Evolutionary conservation across 2,888 invertebrate genomes (phyloP).

Genomic region (Caenorhabditis virilis): DNA sequence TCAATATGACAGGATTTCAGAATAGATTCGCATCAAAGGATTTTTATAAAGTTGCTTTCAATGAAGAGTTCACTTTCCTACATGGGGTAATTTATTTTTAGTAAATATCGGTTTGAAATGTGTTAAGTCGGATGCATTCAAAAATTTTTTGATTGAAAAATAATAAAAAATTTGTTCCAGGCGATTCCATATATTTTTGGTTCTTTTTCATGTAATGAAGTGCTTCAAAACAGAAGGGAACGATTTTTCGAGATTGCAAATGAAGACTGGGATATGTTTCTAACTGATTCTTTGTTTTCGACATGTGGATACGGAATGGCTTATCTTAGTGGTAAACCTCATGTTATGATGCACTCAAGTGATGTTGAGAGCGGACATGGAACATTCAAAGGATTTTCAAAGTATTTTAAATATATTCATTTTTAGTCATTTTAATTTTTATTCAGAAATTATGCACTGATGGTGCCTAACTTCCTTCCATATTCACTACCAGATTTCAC

Average conservation of each 20-base stretch:
- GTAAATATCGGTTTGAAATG: no score
- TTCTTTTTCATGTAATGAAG: constrained; percentile 16
- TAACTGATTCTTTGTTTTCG: constrained; percentile 30
- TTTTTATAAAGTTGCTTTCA: constrained; percentile 29
- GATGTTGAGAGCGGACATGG: constrained; percentile 40
- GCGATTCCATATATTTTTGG: constrained; percentile 33
- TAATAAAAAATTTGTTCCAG: constrained; percentile 1
- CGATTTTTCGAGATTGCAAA: constrained; percentile 24
- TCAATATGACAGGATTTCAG: constrained; percentile 21
- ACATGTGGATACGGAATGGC: constrained; percentile 35
- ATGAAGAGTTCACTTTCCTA: constrained; percentile 28
- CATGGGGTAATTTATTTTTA: constrained; percentile 17
- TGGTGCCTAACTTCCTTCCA: constrained; percentile 32
- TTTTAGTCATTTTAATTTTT: not conserved
- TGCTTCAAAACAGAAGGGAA: constrained; percentile 5
- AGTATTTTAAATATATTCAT: constrained; percentile 2
- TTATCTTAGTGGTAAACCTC: constrained; percentile 18
- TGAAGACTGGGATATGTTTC: constrained; percentile 29
- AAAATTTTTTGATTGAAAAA: not conserved
- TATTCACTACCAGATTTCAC: constrained; percentile 31
- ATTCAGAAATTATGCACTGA: constrained; percentile 28
- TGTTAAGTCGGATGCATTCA: no score
- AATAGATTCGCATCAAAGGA: constrained; percentile 24
- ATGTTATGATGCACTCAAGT: constrained; percentile 38
- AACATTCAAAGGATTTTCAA: constrained; percentile 24